Evolutionary conservation across 2,797 vertebrate species (phyloP).

Genomic region (Tenualosa ilisha): DNA sequence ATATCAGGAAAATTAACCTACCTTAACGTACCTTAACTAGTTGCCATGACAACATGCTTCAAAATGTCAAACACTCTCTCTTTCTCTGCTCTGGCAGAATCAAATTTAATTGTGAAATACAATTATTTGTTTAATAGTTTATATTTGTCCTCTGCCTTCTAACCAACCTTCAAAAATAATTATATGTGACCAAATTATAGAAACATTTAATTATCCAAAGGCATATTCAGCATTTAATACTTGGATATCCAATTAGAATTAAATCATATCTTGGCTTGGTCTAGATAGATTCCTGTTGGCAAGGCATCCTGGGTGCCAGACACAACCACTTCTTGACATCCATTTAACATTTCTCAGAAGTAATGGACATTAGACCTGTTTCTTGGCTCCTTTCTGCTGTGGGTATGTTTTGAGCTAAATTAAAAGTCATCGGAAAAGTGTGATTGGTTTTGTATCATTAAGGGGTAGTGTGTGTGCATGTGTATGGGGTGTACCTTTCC

Average conservation of each 20-base stretch:
- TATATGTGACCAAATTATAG: conserved; percentile 38
- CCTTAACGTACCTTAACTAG: no score
- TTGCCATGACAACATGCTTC: no score
- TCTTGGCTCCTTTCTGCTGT: not conserved
- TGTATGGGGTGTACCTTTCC: no score
- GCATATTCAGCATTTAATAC: conserved; percentile 26
- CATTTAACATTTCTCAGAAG: conserved; percentile 9
- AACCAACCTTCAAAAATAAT: conserved; percentile 44
- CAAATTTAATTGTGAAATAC: not conserved
- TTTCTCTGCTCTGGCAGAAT: not conserved
- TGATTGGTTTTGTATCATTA: conserved; percentile 15
- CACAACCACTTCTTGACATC: not conserved
- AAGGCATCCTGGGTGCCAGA: not conserved
- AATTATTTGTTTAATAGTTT: not conserved
- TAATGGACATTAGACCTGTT: not conserved
- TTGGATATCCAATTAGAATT: conserved; percentile 19
- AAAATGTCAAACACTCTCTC: no score
- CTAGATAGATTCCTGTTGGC: not conserved
- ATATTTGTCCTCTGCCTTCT: not conserved
- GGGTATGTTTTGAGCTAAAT: conserved; percentile 10
- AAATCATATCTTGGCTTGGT: conserved; percentile 4
- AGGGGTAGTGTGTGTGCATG: not conserved
- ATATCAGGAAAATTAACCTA: no score
- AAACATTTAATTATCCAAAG: conserved; percentile 46
- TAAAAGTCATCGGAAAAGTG: not conserved